Evolutionary conservation across 1,140 invertebrate genomes (phyloP).

Genomic region (Venturia canescens): DNA sequence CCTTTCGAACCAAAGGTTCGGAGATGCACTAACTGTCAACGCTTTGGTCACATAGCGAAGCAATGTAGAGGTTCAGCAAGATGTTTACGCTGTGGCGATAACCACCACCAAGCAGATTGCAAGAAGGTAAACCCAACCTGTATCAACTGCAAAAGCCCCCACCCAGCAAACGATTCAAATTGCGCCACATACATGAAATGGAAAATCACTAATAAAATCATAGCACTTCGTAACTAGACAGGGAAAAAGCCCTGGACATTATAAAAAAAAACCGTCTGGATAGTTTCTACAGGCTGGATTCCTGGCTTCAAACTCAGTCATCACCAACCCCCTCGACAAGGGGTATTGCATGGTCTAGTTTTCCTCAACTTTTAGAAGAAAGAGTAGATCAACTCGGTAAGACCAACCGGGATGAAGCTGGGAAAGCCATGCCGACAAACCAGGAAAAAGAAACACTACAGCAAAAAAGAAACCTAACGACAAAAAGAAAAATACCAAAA

Average conservation of each 20-base stretch:
- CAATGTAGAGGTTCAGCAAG: not conserved
- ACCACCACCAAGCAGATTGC: not conserved
- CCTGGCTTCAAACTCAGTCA: not conserved
- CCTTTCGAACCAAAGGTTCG: conserved; percentile 34
- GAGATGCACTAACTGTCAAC: conserved; percentile 29
- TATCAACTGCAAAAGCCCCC: not conserved
- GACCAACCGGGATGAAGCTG: too few relatives aligned
- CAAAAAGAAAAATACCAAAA: too few relatives aligned
- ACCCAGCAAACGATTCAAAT: not conserved
- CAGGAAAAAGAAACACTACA: too few relatives aligned
- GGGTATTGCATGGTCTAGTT: too few relatives aligned
- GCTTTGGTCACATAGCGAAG: conserved; percentile 25
- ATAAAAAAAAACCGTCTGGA: not conserved
- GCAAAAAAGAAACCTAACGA: too few relatives aligned
- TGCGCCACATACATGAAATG: not conserved
- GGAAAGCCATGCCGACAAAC: too few relatives aligned
- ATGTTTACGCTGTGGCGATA: not conserved
- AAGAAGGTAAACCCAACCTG: not conserved
- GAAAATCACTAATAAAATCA: not conserved
- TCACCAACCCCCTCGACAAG: too few relatives aligned
- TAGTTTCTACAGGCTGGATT: not conserved
- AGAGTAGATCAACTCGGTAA: too few relatives aligned
- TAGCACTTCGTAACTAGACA: not conserved
- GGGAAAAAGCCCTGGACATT: not conserved
- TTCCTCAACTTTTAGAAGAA: too few relatives aligned